Conservation (phyloP, 2,113 vertebrate species). For the Paramisgurnus dabryanus region DNA sequence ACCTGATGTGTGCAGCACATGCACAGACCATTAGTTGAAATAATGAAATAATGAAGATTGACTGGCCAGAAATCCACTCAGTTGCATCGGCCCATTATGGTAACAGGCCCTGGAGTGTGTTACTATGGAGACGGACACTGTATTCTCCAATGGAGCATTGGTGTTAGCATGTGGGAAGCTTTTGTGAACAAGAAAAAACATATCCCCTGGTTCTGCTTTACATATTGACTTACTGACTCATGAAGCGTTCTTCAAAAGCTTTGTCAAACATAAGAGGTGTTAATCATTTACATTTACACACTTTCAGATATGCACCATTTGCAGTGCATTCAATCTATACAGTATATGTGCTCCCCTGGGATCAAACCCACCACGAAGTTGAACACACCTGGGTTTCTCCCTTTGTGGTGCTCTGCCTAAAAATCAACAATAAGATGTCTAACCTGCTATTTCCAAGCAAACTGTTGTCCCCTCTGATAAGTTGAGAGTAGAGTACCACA, state of each 20-base stretch:
- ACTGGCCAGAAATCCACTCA: slow-evolving; percentile 17
- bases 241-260: not conserved
- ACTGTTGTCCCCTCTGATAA: slow-evolving; percentile 61
- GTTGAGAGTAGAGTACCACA: slow-evolving; percentile 68
- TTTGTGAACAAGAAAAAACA: slow-evolving; percentile 5
- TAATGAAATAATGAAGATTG: not conserved
- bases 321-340: too few relatives aligned
- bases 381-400: too few relatives aligned
- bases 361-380: too few relatives aligned
- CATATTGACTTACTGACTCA: slow-evolving; percentile 7
- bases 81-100: not conserved
- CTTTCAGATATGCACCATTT: too few relatives aligned
- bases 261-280: not conserved
- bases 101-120: slow-evolving; percentile 20
- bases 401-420: too few relatives aligned
- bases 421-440: not conserved
- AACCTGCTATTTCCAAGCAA: slow-evolving; percentile 69
- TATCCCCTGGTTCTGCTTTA: not conserved
- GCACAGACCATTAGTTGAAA: not conserved
- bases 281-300: too few relatives aligned
- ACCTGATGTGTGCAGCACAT: not conserved
- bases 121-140: slow-evolving; percentile 9
- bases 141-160: not conserved
- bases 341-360: too few relatives aligned
- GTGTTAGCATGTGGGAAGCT: slow-evolving; percentile 2